Conservation (phyloP, 2,797 vertebrate genomes). For the Phataginus tetradactyla region DNA sequence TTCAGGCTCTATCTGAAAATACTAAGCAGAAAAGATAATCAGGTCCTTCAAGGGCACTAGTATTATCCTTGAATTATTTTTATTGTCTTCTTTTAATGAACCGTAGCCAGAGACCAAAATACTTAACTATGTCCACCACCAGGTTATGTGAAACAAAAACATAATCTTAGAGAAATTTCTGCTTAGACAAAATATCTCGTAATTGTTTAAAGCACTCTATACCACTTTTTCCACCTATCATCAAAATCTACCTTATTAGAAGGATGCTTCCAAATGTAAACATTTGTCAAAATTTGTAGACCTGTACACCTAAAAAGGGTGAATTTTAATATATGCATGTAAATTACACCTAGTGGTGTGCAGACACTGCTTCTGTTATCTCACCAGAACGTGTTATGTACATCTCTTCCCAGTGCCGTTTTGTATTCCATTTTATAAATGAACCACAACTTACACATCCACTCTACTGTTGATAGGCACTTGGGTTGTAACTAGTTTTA, state of each 20-base stretch:
- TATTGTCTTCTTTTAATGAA: neutral
- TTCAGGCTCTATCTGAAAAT: neutral
- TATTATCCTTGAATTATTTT: slow-evolving; percentile 17
- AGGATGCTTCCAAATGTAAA: neutral
- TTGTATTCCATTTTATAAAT: too few relatives aligned
- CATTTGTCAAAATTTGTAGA: neutral
- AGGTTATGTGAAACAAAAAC: neutral
- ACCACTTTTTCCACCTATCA: neutral
- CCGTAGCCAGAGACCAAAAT: neutral
- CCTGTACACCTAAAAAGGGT: neutral
- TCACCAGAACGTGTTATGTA: neutral
- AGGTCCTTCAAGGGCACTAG: neutral
- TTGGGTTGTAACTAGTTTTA: too few relatives aligned
- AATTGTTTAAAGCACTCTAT: neutral
- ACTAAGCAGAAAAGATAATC: slow-evolving; percentile 17
- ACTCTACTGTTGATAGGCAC: too few relatives aligned
- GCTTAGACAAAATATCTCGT: neutral
- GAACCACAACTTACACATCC: too few relatives aligned
- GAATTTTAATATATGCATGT: neutral
- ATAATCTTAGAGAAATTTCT: neutral
- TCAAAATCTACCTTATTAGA: neutral
- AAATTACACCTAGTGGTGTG: neutral
- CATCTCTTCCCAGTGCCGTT: neutral
- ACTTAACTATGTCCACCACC: neutral
- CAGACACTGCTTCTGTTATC: neutral